These are phyloP conservation scores for Morone chrysops DNA, from an alignment of 2,113 vertebrate species.

Conservation along the genomic window DNA sequence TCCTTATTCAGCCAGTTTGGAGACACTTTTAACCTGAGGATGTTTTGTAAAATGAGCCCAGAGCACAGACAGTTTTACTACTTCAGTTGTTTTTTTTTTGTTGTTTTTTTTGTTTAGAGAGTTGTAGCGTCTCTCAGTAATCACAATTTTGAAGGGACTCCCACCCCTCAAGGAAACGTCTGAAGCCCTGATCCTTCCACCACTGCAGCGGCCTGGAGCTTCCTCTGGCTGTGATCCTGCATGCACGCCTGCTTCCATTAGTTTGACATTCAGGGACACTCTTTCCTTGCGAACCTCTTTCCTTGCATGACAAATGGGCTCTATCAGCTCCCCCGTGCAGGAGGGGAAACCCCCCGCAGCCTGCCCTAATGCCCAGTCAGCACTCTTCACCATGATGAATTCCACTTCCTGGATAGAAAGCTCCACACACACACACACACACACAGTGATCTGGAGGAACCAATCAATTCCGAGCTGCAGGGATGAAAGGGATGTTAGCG, in stretches of 20 bases:
- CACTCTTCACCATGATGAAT: slow-evolving; percentile 43
- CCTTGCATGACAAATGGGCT: slow-evolving; percentile 52
- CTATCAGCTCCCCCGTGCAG: slow-evolving; percentile 33
- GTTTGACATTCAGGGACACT: slow-evolving; percentile 20
- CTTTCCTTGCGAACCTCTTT: neutral
- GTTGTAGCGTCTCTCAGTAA: neutral
- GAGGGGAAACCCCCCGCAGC: slow-evolving; percentile 47
- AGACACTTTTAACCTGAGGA: too few species aligned
- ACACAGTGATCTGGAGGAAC: slow-evolving; percentile 24
- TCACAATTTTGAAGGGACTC: neutral
- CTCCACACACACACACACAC: slow-evolving; percentile 7
- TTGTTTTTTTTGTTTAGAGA: too few species aligned
- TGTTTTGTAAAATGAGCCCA: too few species aligned
- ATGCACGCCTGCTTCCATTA: neutral
- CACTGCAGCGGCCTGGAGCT: neutral
- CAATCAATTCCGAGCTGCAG: slow-evolving; percentile 25
- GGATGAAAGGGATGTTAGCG: neutral
- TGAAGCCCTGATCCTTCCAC: neutral
- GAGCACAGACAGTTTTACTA: neutral
- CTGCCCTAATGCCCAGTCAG: slow-evolving; percentile 45
- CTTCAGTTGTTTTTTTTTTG: too few species aligned
- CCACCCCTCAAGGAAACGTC: neutral
- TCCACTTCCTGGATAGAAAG: slow-evolving; percentile 13
- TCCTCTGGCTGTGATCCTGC: slow-evolving; percentile 13
- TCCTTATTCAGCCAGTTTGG: too few species aligned